These are phyloP conservation scores for Clupea harengus DNA, from an alignment of 2,113 vertebrate genomes.

Conservation along the genomic window DNA sequence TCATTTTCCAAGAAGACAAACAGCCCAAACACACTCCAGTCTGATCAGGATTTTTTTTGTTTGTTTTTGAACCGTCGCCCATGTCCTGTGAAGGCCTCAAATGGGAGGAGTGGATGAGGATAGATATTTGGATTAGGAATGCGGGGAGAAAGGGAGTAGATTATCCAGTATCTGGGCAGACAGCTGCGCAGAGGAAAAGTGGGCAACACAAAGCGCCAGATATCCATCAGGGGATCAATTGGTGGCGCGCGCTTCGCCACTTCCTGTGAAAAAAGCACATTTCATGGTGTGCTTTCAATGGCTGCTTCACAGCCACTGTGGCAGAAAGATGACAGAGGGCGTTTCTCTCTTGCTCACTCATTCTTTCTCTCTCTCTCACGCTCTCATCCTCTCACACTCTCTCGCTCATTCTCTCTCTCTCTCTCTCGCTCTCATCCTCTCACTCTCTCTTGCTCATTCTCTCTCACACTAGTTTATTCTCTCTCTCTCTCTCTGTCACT, in stretches of 20 bases:
- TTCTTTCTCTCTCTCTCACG: not conserved
- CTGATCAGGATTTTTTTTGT: slow-evolving; percentile 55
- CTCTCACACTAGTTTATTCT: not conserved
- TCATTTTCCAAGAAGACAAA: slow-evolving; percentile 63
- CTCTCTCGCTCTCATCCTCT: not conserved
- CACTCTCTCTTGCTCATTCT: slow-evolving; percentile 16
- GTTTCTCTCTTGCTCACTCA: slow-evolving; percentile 14
- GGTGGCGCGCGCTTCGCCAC: slow-evolving; percentile 62
- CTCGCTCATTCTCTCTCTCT: slow-evolving; percentile 6
- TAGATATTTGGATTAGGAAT: slow-evolving; percentile 67
- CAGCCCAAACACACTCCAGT: slow-evolving; percentile 57
- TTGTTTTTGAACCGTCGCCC: slow-evolving; percentile 27
- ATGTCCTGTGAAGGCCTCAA: slow-evolving; percentile 59
- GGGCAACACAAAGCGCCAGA: slow-evolving; percentile 67
- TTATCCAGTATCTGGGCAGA: slow-evolving; percentile 73
- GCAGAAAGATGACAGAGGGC: slow-evolving; percentile 23
- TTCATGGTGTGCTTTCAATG: slow-evolving; percentile 69
- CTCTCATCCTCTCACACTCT: slow-evolving; percentile 7
- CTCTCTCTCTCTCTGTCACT: not conserved
- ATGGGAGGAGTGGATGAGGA: slow-evolving; percentile 61
- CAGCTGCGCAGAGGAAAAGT: slow-evolving; percentile 69
- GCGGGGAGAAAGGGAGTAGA: slow-evolving; percentile 61
- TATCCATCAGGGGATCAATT: slow-evolving; percentile 72
- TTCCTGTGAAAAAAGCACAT: slow-evolving; percentile 69
- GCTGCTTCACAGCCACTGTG: slow-evolving; percentile 44